These are phyloP conservation scores for Rhagoletis pomonella DNA, from an alignment of 1,140 invertebrate species.

Conservation along the genomic window DNA sequence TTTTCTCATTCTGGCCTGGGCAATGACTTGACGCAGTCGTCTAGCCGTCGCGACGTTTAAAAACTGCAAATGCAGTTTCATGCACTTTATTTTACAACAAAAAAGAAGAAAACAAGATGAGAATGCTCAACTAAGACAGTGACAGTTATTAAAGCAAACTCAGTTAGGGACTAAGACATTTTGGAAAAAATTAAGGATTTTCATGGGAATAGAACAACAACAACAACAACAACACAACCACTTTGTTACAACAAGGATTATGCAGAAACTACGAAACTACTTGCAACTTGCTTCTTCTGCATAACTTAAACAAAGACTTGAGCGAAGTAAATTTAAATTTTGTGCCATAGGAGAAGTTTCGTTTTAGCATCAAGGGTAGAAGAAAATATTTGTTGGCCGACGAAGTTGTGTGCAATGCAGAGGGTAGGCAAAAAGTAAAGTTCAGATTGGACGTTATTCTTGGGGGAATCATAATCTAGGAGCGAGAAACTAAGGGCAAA, in stretches of 20 bases:
- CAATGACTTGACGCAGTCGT: neutral
- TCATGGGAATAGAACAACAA: neutral
- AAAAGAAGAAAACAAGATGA: neutral
- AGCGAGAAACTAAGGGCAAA: constrained; percentile 39
- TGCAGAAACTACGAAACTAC: constrained; percentile 5
- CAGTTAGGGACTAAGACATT: neutral
- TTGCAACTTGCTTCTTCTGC: neutral
- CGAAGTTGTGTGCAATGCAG: neutral
- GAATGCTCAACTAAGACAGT: neutral
- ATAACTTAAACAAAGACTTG: constrained; percentile 42
- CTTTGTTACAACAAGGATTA: neutral
- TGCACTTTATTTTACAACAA: neutral
- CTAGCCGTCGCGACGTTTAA: neutral
- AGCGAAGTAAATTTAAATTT: constrained; percentile 28
- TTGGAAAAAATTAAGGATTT: neutral
- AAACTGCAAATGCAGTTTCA: neutral
- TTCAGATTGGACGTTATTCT: constrained; percentile 37
- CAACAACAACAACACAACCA: neutral
- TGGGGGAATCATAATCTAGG: constrained; percentile 22
- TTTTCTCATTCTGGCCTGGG: neutral
- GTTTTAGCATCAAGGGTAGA: neutral
- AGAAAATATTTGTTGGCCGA: neutral
- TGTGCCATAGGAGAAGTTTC: constrained; percentile 10
- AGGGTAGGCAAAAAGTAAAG: neutral
- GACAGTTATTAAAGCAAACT: neutral